These are phyloP conservation scores for Idaea aversata DNA, from an alignment of 2,888 invertebrate genomes.

Conservation along the genomic window DNA sequence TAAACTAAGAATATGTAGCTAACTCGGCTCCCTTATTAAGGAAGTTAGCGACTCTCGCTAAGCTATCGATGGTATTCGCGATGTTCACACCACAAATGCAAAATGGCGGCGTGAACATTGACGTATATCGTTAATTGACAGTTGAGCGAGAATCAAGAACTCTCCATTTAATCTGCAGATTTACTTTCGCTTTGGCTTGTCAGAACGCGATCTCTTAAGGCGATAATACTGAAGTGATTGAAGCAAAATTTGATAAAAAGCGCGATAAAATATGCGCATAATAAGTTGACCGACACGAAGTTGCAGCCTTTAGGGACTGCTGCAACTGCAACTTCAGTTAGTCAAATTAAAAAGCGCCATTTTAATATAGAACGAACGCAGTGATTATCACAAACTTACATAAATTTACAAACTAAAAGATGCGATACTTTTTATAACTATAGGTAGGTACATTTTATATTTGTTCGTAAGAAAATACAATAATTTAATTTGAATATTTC, in stretches of 20 bases:
- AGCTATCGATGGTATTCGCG: too few relatives aligned
- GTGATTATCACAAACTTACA: neutral
- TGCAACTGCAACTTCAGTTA: too few relatives aligned
- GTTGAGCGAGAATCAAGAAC: too few relatives aligned
- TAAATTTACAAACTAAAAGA: neutral
- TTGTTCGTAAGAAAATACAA: neutral
- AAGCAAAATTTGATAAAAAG: slow-evolving; percentile 33
- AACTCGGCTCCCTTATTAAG: too few relatives aligned
- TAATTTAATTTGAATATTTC: neutral
- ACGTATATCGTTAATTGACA: too few relatives aligned
- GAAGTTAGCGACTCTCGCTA: too few relatives aligned
- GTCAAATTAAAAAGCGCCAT: too few relatives aligned
- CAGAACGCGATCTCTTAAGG: slow-evolving; percentile 43
- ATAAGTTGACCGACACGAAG: too few relatives aligned
- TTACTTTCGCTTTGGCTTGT: slow-evolving; percentile 57
- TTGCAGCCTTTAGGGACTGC: too few relatives aligned
- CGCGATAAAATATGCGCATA: neutral
- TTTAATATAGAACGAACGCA: neutral
- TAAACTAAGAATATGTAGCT: slow-evolving; percentile 22
- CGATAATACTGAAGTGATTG: slow-evolving; percentile 57
- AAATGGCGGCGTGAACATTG: too few relatives aligned
- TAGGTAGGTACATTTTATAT: neutral
- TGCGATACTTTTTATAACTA: neutral
- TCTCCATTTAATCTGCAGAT: slow-evolving; percentile 34
- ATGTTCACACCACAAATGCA: too few relatives aligned